Base-by-base conservation (phyloP, 2,888 invertebrate genomes). In the Brachyptera putata region DNA sequence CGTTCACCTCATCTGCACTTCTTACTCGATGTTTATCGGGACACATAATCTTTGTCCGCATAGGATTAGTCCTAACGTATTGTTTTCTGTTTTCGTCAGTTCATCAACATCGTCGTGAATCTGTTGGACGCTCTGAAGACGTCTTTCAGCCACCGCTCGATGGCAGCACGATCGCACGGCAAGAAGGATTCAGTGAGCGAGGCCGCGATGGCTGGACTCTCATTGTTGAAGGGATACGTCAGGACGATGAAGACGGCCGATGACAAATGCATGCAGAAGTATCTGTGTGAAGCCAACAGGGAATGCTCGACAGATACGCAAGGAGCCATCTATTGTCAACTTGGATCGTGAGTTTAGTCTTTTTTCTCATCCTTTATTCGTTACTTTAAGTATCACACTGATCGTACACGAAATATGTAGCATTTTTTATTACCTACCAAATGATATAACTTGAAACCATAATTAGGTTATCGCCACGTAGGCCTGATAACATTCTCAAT, bases 311-410 rank as follows among this genome's bases (percentile, higher is more conserved):
- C 84, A 55, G 92, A 91, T 72, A 85, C 76, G 80, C 87, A 76
- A 81, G 87, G 79, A 24, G 89, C 90, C 69, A 85, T 94, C 69
- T 91, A 93, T 83, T 94, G 94, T 71, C 92, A 94, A 76, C 81
- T 94, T 69, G 93, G 92, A 86, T 90, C 91, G 93, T 94, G 78
- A 87, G 91, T 84, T 65, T n/a, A n/a, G n/a, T n/a, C n/a, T n/a
- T n/a, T n/a, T n/a, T n/a, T n/a, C 56, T 57, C 5, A 11, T 5
- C 30, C 30, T 30, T 30, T 30, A 30, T 30, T n/a, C n/a, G 30
- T 30, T 30, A 30, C 11, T 30, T 7, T 5, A 7, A 30, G n/a
- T n/a, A n/a, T n/a, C n/a, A n/a, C n/a, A n/a, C n/a, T n/a, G n/a
- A n/a, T n/a, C n/a, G n/a, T n/a, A n/a, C n/a, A n/a, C n/a, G n/a